A percentile compares a stretch with the other conserved stretches of the same genome.
Evolutionary conservation across 2,113 vertebrate genomes (phyloP).

Genomic region (Nannobrachium achirus): DNA sequence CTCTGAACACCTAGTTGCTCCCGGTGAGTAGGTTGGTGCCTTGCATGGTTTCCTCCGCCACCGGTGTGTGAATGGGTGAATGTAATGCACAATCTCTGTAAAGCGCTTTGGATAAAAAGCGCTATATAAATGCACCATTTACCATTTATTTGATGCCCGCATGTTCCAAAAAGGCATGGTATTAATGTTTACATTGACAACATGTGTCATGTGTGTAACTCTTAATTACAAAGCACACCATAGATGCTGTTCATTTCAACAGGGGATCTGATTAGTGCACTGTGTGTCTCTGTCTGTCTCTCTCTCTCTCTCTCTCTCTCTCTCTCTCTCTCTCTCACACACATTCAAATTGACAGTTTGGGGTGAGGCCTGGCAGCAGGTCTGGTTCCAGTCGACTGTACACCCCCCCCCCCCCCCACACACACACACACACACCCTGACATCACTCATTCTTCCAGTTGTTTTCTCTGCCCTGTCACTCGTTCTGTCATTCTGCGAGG

Average conservation of each 20-base stretch:
- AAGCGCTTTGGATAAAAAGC: too few relatives aligned
- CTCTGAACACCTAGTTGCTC: too few relatives aligned
- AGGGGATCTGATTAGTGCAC: too few relatives aligned
- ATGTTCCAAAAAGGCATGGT: too few relatives aligned
- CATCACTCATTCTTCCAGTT: neutral
- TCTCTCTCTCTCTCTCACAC: neutral
- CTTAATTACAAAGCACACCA: neutral
- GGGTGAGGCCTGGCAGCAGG: slow-evolving; percentile 51
- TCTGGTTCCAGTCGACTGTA: slow-evolving; percentile 44
- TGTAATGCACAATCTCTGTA: too few relatives aligned
- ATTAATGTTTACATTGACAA: too few relatives aligned
- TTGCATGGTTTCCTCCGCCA: too few relatives aligned
- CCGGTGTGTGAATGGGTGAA: too few relatives aligned
- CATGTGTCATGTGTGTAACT: neutral
- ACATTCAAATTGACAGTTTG: too few relatives aligned
- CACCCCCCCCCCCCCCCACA: slow-evolving; percentile 31
- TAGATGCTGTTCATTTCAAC: too few relatives aligned
- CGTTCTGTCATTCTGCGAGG: slow-evolving; percentile 29
- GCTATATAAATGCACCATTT: too few relatives aligned
- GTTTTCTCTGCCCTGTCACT: slow-evolving; percentile 22
- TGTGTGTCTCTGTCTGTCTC: neutral
- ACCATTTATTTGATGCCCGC: neutral
- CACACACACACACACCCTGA: neutral
- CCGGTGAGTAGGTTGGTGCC: too few relatives aligned
- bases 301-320: neutral